Conservation (phyloP, 2,888 invertebrate species). For the Gasteruption jaculator region DNA sequence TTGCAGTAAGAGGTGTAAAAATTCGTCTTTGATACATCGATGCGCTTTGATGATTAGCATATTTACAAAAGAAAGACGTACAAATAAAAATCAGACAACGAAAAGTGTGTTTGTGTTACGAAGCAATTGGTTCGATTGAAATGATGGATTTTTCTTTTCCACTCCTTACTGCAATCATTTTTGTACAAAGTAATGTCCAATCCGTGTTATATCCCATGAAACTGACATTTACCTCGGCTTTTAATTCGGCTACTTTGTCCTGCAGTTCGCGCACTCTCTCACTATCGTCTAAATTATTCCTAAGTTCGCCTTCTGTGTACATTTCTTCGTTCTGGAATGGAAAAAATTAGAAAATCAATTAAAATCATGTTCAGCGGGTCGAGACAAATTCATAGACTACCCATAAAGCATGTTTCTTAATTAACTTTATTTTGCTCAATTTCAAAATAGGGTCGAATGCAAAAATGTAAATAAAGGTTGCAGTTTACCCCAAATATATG, state of each 20-base stretch:
- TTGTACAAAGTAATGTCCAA: too few relatives aligned
- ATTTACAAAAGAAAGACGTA: neutral
- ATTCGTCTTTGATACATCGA: too few relatives aligned
- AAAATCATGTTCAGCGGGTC: constrained; percentile 6
- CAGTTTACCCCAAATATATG: too few relatives aligned
- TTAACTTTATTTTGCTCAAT: too few relatives aligned
- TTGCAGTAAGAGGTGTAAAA: constrained; percentile 39
- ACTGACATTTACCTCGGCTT: constrained; percentile 81
- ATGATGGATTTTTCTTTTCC: too few relatives aligned
- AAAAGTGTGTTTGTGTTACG: too few relatives aligned
- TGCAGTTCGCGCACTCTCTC: constrained; percentile 86
- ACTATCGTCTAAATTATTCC: constrained; percentile 79
- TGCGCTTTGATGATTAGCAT: too few relatives aligned
- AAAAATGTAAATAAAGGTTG: too few relatives aligned
- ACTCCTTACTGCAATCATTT: constrained; percentile 35
- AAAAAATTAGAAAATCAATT: constrained; percentile 11
- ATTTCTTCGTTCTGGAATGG: constrained; percentile 91
- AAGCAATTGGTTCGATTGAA: too few relatives aligned
- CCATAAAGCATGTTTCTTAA: too few relatives aligned
- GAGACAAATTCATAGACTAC: too few relatives aligned
- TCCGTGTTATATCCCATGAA: neutral
- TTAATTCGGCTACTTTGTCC: constrained; percentile 87
- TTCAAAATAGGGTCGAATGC: too few relatives aligned
- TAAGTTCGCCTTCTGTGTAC: constrained; percentile 85
- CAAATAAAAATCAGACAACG: neutral